These are phyloP conservation scores for Cephalotes varians DNA, from an alignment of 2,888 invertebrate species.

Conservation along the genomic window DNA sequence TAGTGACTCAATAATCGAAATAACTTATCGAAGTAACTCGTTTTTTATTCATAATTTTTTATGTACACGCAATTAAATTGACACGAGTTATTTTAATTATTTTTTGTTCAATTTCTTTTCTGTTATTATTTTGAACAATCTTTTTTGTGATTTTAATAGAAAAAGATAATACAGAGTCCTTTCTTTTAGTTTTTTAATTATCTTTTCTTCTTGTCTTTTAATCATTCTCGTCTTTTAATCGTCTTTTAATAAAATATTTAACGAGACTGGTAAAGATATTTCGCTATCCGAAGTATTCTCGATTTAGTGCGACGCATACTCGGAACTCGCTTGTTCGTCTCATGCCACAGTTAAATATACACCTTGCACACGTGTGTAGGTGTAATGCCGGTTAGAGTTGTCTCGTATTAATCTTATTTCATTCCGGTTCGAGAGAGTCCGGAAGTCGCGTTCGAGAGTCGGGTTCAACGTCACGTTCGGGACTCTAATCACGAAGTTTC, in stretches of 20 bases:
- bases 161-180: neutral
- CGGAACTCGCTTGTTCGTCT: slow-evolving; percentile 49
- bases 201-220: neutral
- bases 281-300: slow-evolving; percentile 24
- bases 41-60: neutral
- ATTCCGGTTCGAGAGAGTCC: slow-evolving; percentile 72
- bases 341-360: slow-evolving; percentile 74
- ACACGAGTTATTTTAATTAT: neutral
- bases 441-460: slow-evolving; percentile 74
- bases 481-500: slow-evolving; percentile 16
- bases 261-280: neutral
- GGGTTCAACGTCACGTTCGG: slow-evolving; percentile 60
- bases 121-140: neutral
- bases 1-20: neutral
- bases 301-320: slow-evolving; percentile 58
- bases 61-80: neutral
- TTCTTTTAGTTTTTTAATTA: neutral
- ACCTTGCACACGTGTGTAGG: slow-evolving; percentile 61
- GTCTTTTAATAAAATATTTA: neutral
- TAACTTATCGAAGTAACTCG: neutral
- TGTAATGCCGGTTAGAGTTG: slow-evolving; percentile 56
- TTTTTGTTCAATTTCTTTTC: neutral
- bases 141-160: neutral
- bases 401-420: slow-evolving; percentile 75
- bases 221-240: too few species aligned